Percentiles rank a stretch among this genome's conserved stretches.
These are phyloP conservation scores for Eucera pruinosa DNA, from an alignment of 2,888 invertebrate species.

Conservation along the genomic window DNA sequence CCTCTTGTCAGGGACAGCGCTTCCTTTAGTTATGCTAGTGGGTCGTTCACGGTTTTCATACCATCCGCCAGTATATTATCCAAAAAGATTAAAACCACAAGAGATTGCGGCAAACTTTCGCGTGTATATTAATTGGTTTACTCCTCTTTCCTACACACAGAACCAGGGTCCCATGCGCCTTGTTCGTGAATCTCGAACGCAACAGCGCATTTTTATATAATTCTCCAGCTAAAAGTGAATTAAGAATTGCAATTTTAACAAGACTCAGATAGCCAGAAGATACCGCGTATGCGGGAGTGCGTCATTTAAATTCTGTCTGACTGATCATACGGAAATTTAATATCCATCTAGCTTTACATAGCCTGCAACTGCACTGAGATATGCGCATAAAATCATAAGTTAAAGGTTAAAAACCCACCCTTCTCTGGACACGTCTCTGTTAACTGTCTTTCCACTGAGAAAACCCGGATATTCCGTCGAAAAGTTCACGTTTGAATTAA, in stretches of 20 bases:
- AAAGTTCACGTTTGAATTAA: conserved; percentile 13
- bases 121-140: conserved; percentile 33
- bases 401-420: conserved; percentile 34
- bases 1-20: conserved; percentile 9
- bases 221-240: conserved; percentile 1
- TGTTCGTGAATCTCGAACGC: neutral
- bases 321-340: conserved; percentile 13
- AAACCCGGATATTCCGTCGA: conserved; percentile 12
- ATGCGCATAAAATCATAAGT: conserved; percentile 6
- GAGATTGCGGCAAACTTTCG: conserved; percentile 11
- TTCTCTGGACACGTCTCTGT: conserved; percentile 23
- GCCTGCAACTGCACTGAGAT: neutral
- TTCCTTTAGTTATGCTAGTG: conserved; percentile 5
- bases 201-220: too few relatives aligned
- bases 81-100: conserved; percentile 25
- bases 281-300: neutral
- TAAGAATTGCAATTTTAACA: conserved; percentile 24
- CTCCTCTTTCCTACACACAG: neutral
- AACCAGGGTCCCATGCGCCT: neutral
- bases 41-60: conserved; percentile 24
- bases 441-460: conserved; percentile 4
- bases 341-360: neutral
- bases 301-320: conserved; percentile 16
- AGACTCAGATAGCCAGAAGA: neutral
- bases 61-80: conserved; percentile 24